Evolutionary conservation across 2,888 invertebrate species (phyloP), one percentile per base, ranked within the genome.

Genomic region (Hyalella azteca): DNA sequence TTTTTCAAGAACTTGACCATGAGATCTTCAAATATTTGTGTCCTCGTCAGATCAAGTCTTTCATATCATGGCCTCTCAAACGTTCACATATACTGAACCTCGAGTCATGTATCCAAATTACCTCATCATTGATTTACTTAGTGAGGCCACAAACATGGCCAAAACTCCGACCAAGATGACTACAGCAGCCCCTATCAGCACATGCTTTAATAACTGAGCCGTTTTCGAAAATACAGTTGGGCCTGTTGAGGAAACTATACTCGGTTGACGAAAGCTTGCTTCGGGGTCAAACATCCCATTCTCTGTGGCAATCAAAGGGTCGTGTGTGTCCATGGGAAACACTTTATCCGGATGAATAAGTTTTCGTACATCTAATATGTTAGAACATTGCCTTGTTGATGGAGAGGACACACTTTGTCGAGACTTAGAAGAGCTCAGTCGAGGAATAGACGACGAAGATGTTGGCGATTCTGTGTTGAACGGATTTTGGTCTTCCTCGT

Each of bases 281-380:
- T 54, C 54, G 22, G 54, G 54, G 26, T 54, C 54, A 26, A 26
- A 54, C 26, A 7, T 22, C 22, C 54, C 29, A 29, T 26, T 26
- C 1, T 36, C 66, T 3, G 66, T 29, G 7, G 13, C 19, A 13
- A 13, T 36, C 9, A 29, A 13, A 36, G 5, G 19, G 39, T 13
- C 54, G 22, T 54, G 26, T 29, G 11, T 7, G 26, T 54, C 54
- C 1, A 54, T 54, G 26, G 54, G 54, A 26, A 15, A n/a, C 36
- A 66, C 66, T 19, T 66, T 66, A 36, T 66, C 66, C 2, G 36
- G 15, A 36, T 66, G 66, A 36, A 66, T n/a, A 13, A 66, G 66
- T 36, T 66, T 66, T 19, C 36, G 32, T 36, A 66, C 66, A 29
- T 66, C 66, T n/a, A 66, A n/a, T 66, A 66, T 66, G 19, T 32